phyloP scores from a whole-genome alignment of 2,797 vertebrate genomes.

The Malacoraja senta region DNA sequence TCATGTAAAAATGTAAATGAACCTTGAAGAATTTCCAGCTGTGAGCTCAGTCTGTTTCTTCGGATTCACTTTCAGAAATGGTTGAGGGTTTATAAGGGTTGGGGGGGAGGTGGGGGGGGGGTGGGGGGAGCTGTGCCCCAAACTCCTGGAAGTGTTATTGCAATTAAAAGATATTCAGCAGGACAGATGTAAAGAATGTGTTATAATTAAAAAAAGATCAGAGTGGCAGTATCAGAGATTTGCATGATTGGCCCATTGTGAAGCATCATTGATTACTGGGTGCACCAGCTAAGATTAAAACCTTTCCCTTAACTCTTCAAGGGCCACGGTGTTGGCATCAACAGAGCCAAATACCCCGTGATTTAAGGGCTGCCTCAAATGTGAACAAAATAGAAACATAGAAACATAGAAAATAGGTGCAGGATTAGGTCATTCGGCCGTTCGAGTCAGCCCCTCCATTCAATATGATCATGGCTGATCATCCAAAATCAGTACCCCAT shows the following conservation, averaged over 20 bases:
- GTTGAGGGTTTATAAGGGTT: background rate
- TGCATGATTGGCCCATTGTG: conserved; percentile 37
- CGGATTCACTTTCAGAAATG: conserved; percentile 88
- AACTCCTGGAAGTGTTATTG: conserved; percentile 97
- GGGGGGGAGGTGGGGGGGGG: background rate
- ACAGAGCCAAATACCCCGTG: background rate
- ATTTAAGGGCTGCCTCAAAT: background rate
- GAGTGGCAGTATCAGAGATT: conserved; percentile 24
- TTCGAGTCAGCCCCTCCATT: no score
- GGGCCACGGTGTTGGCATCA: background rate
- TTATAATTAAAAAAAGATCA: conserved; percentile 78
- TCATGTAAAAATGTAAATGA: conserved; percentile 99
- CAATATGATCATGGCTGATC: no score
- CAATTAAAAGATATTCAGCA: conserved; percentile 97
- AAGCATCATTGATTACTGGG: conserved; percentile 31
- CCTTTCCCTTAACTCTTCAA: conserved; percentile 20
- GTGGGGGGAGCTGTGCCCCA: conserved; percentile 55
- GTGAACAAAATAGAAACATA: background rate
- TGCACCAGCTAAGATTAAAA: conserved; percentile 31
- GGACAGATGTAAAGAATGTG: conserved; percentile 94
- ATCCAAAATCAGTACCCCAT: no score
- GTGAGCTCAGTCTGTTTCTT: conserved; percentile 92
- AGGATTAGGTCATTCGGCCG: no score
- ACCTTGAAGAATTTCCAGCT: conserved; percentile 98
- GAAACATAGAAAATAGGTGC: no score